These are phyloP conservation scores for Equus quagga DNA, from an alignment of 2,113 vertebrate species.

Conservation along the genomic window DNA sequence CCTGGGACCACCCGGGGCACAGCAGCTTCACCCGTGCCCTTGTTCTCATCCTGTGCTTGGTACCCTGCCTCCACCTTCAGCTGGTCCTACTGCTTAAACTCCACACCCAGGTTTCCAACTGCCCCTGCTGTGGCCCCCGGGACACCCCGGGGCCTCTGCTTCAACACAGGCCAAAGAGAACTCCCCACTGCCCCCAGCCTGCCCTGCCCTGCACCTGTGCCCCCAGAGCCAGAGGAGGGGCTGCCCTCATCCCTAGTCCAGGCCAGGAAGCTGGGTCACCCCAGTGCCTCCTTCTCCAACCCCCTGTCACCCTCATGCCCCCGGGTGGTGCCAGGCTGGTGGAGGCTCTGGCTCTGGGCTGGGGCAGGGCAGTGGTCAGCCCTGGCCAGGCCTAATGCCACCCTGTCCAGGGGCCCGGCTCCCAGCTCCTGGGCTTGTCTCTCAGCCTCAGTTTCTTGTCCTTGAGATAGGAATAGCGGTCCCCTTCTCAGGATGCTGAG, in stretches of 20 bases:
- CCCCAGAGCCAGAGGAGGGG: accelerated
- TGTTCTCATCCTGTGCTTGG: accelerated
- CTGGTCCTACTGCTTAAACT: not conserved
- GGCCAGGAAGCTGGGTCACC: not conserved
- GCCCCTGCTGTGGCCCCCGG: too few species aligned
- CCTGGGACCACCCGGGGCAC: accelerated
- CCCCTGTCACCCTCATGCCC: too few species aligned
- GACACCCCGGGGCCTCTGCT: not conserved
- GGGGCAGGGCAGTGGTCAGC: not conserved
- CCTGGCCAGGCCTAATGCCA: too few species aligned
- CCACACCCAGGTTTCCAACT: not conserved
- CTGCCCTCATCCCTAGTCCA: not conserved
- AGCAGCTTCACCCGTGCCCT: not conserved
- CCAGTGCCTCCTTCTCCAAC: not conserved
- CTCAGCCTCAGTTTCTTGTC: not conserved
- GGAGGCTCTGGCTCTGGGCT: not conserved
- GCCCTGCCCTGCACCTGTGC: accelerated
- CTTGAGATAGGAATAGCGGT: too few species aligned
- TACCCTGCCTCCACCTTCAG: accelerated
- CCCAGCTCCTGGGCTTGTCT: not conserved
- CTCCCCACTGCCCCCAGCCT: accelerated
- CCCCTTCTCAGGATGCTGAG: not conserved
- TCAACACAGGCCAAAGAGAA: not conserved
- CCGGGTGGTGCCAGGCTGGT: not conserved
- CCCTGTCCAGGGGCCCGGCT: not conserved